phyloP scores from a whole-genome alignment of 2,797 vertebrate species.

The Gambelia wislizenii region DNA sequence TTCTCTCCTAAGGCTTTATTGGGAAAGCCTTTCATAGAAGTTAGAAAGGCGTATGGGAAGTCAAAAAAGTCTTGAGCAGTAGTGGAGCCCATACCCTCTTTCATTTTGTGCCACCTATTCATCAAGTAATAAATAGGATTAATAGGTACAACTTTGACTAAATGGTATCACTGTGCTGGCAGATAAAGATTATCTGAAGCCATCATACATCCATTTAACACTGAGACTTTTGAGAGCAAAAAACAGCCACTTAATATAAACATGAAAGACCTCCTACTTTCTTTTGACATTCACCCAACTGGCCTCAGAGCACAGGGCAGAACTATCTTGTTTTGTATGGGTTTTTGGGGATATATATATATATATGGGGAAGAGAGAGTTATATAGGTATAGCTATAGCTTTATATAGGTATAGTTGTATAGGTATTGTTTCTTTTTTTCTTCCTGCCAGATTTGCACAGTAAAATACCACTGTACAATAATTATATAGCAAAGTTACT shows the following conservation, averaged over 20 bases:
- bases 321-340: neutral
- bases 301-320: neutral
- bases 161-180: neutral
- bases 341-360: neutral
- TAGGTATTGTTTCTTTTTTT: neutral
- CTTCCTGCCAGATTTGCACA: neutral
- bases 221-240: neutral
- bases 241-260: neutral
- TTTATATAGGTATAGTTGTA: too few species aligned
- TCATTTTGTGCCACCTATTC: neutral
- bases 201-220: neutral
- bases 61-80: neutral
- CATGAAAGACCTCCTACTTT: neutral
- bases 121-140: neutral
- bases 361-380: too few species aligned
- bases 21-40: neutral
- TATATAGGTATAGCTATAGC: too few species aligned
- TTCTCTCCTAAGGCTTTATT: neutral
- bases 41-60: neutral
- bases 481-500: neutral
- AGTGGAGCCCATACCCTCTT: neutral
- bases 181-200: neutral
- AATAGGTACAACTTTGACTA: neutral
- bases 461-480: neutral
- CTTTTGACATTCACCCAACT: neutral